Evolutionary conservation across 2,888 invertebrate genomes (phyloP), one percentile per base, ranked within the genome.

Genomic region (Eupeodes latifasciatus): DNA sequence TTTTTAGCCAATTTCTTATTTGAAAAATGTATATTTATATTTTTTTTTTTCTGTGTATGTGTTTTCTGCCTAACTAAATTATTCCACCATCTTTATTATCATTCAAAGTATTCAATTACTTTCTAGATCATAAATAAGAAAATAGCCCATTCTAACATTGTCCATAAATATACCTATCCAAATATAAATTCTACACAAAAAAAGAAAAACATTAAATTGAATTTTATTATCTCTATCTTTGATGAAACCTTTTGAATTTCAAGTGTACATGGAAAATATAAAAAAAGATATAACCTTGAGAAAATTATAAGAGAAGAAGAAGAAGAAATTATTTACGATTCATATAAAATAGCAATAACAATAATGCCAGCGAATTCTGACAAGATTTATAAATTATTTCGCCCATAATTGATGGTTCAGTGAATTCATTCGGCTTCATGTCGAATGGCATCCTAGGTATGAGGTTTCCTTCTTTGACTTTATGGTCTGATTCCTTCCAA

Each of bases 371-470:
- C 10, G 72, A 47, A 59, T 59, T 59, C 36, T 14, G 62, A 76
- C 66, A 77, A 67, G 51, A 69, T 62, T 82, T 75, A 67, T 76
- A 64, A 69, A 55, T 71, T 82, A 62, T 69, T 57, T 69, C 47
- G 44, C 61, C 61, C 75, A 51, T 53, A 76, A 61, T 81, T 62
- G 53, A 71, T 76, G 69, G 81, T 76, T 62, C 62, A 77, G 69
- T 82, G 69, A 76, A 71, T 71, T 76, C 27, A 4, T 40, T 27
- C 10, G 12, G 34, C 51, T 59, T 34, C 6, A 59, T 49, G 61
- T 27, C 2, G 27, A 27, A 27, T 27, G 27, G 27, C 27, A 27
- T 27, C 2, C 27, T 53, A 47, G 59, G 51, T 53, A 34, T 57
- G 6, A 40, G 40, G 9, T 5, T 55, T 55, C 19, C 5, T 12